These are phyloP conservation scores for Macrochelys suwanniensis DNA, from an alignment of 2,797 vertebrate species.

Conservation along the genomic window DNA sequence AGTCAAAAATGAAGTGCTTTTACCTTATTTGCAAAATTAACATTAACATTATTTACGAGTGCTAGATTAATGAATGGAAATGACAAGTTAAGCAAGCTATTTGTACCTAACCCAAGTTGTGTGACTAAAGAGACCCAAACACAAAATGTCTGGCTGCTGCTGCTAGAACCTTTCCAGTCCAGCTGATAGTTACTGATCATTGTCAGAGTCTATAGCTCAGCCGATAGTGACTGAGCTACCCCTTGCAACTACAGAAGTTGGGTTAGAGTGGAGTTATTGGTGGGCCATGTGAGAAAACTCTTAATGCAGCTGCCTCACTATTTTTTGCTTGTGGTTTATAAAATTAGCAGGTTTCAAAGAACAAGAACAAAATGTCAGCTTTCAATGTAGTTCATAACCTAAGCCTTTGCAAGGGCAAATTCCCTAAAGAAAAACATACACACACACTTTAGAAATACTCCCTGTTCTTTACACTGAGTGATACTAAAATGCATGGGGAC, in stretches of 20 bases:
- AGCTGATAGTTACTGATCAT: constrained; percentile 35
- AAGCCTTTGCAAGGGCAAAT: constrained; percentile 51
- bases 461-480: background rate
- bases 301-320: constrained; percentile 55
- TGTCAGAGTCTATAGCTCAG: background rate
- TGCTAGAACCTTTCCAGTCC: constrained; percentile 15
- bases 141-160: background rate
- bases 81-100: background rate
- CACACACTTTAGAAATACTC: background rate
- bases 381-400: constrained; percentile 37
- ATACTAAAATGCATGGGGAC: background rate
- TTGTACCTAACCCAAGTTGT: constrained; percentile 8
- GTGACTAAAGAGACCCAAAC: background rate
- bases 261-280: constrained; percentile 31
- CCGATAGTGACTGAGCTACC: background rate
- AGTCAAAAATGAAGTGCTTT: background rate
- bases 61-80: constrained; percentile 9
- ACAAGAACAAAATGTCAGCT: constrained; percentile 59
- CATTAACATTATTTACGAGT: background rate
- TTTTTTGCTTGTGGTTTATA: constrained; percentile 68
- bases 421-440: constrained; percentile 52
- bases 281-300: constrained; percentile 40
- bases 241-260: background rate
- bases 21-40: constrained; percentile 6
- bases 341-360: constrained; percentile 71